phyloP scores from a whole-genome alignment of 2,113 vertebrate species.

The Psephotus haematonotus region DNA sequence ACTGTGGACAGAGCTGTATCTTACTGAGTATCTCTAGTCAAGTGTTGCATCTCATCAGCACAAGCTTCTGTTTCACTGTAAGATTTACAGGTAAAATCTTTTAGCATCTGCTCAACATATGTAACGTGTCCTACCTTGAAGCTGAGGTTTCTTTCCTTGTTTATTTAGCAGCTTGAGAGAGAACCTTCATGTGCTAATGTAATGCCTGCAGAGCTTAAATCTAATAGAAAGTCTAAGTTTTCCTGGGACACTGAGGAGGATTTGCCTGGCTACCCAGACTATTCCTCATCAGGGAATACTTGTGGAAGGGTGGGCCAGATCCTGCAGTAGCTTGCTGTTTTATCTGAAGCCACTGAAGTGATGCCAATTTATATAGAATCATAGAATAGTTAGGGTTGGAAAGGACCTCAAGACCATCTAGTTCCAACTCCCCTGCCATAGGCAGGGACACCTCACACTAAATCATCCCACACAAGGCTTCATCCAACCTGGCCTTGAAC shows the following conservation, averaged over 20 bases:
- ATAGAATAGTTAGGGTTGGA: no score
- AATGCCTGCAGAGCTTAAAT: not conserved
- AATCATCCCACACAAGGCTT: no score
- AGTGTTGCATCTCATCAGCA: not conserved
- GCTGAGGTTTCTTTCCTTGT: not conserved
- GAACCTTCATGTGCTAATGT: not conserved
- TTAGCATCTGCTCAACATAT: not conserved
- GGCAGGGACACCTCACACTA: no score
- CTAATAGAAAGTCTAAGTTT: not conserved
- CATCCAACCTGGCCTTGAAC: no score
- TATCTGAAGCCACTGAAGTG: not conserved
- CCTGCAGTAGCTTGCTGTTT: not conserved
- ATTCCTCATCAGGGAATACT: not conserved
- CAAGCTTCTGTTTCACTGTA: not conserved
- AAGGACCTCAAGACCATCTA: no score
- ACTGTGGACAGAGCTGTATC: not conserved
- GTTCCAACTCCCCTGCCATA: no score
- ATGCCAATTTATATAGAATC: not conserved
- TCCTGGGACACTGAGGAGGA: not conserved
- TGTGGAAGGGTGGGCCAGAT: not conserved
- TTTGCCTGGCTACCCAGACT: not conserved
- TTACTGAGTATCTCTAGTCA: not conserved
- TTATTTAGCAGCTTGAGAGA: not conserved
- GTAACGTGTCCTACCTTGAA: not conserved
- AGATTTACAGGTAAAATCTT: not conserved